A percentile compares a stretch with the other conserved stretches of the same genome.
These are phyloP conservation scores for Urophycis tenuis DNA, from an alignment of 2,797 vertebrate species.

Conservation along the genomic window DNA sequence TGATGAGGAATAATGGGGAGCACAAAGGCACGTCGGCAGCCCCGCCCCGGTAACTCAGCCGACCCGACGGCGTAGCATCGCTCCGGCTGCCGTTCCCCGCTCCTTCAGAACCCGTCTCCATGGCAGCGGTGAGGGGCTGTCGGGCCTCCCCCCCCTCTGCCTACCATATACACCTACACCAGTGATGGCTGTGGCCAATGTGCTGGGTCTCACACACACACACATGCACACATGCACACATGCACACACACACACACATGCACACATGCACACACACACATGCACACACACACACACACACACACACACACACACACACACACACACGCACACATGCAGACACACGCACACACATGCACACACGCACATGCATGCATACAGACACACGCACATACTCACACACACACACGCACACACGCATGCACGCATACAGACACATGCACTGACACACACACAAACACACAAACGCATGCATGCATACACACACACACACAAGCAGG, in stretches of 20 bases:
- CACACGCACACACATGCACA: not conserved
- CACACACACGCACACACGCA: not conserved
- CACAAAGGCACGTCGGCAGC: not conserved
- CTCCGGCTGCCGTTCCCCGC: not conserved
- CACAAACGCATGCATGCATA: not conserved
- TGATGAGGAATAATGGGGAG: not conserved
- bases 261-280: too few relatives aligned
- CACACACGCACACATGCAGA: not conserved
- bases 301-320: too few relatives aligned
- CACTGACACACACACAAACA: not conserved
- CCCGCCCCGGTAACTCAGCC: not conserved
- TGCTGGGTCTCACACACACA: not conserved
- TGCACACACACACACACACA: too few relatives aligned
- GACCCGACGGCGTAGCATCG: not conserved
- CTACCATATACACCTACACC: slow-evolving; percentile 18
- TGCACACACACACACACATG: too few relatives aligned
- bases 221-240: too few relatives aligned
- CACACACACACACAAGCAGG: too few relatives aligned
- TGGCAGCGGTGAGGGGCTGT: not conserved
- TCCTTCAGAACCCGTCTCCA: not conserved
- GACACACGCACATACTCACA: not conserved
- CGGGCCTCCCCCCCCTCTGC: slow-evolving; percentile 24
- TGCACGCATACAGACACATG: not conserved
- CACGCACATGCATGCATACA: not conserved
- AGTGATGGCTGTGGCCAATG: slow-evolving; percentile 15